Evolutionary conservation across 2,113 vertebrate genomes (phyloP), one percentile per base, ranked within the genome.

Genomic region (Turdus rufiventris): DNA sequence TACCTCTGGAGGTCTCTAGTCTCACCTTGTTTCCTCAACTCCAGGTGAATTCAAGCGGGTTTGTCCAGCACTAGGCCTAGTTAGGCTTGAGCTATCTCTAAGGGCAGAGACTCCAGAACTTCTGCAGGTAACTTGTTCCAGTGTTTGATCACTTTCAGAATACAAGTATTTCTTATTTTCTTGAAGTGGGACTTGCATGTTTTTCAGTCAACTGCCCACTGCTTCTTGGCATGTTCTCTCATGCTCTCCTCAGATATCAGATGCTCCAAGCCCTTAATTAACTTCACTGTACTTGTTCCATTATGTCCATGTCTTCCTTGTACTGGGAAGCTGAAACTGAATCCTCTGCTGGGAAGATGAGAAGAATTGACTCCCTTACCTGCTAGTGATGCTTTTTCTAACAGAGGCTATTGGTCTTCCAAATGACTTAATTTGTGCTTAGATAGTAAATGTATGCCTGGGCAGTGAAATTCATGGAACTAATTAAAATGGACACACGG

Each of bases 21-120:
- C 51, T n/a, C 51, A 15, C 66, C 21, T 62, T 3, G 1, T 65
- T 62, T 71, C 38, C 14, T 88, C 53, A 31, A 1, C 38, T 38
- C 38, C 20, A 8, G 5, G n/a, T 47, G 56, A 38, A 12, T 12
- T 57, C 0, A 0, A 74, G 70, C 0, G 0, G 3, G 19, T 63
- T 72, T 65, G 45, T 38, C 23, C 47, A 85, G 36, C 14, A 36
- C 61, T 57, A 6, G 11, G 10, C n/a, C n/a, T 62, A 14, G 14
- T 20, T 61, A 53, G 42, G 56, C 50, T 18, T 57, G 65, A 51
- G 61, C 28, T 51, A 7, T 33, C 38, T 74, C 26, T 15, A 42
- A 40, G 45, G 34, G 48, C 3, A 5, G 28, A 80, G 43, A 31
- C 9, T 48, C 50, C 9, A 12, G 34, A 63, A 4, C 14, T 79